Evolutionary conservation across 2,113 vertebrate species (phyloP).

Genomic region (Cebidichthys violaceus): DNA sequence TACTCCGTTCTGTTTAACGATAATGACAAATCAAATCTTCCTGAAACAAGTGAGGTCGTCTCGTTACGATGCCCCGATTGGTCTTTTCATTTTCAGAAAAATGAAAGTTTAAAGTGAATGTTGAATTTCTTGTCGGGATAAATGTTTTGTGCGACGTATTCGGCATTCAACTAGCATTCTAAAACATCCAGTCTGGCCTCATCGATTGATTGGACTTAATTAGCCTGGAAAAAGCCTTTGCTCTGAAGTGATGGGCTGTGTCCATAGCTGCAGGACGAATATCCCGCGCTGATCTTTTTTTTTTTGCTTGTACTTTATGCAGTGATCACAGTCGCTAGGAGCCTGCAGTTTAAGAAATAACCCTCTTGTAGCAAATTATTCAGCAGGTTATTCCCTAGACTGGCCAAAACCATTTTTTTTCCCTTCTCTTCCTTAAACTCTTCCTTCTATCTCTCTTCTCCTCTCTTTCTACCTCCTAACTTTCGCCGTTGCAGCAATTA

Average conservation of each 20-base stretch:
- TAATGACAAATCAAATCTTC: constrained; percentile 14
- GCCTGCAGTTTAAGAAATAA: neutral
- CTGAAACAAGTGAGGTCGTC: constrained; percentile 8
- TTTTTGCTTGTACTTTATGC: neutral
- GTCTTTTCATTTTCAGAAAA: neutral
- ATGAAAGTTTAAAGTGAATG: constrained; percentile 13
- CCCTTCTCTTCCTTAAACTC: neutral
- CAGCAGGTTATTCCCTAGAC: neutral
- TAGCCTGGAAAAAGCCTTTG: neutral
- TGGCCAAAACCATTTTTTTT: neutral
- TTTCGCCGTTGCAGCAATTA: constrained; percentile 13
- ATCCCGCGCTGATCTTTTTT: neutral
- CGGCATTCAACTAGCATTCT: neutral
- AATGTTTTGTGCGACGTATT: neutral
- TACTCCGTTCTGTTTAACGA: neutral
- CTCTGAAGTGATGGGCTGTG: constrained; percentile 15
- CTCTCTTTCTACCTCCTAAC: neutral
- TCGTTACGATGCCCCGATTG: neutral
- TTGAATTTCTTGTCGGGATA: constrained; percentile 21
- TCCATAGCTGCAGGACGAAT: neutral
- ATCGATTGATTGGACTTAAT: constrained; percentile 4
- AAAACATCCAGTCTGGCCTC: constrained; percentile 19
- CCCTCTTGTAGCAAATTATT: neutral
- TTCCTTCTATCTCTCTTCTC: neutral
- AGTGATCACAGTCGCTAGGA: neutral